Evolutionary conservation across 2,888 invertebrate genomes (phyloP).

Genomic region (Troides oblongomaculatus): DNA sequence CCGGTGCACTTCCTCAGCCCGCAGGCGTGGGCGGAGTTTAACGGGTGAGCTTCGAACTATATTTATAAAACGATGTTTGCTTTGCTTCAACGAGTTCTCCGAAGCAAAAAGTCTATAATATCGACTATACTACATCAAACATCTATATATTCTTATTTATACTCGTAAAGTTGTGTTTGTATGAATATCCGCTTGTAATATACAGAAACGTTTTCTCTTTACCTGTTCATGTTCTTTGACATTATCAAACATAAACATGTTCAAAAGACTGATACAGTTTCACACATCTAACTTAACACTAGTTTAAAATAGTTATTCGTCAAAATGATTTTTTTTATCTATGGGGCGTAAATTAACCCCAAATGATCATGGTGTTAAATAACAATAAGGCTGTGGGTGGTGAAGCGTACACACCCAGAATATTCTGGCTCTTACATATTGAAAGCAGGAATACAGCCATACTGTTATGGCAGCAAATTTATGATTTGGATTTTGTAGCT

Average conservation of each 20-base stretch:
- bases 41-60: constrained; percentile 49
- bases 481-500: no score
- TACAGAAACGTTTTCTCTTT: not conserved
- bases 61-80: constrained; percentile 8
- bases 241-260: not conserved
- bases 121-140: not conserved
- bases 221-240: not conserved
- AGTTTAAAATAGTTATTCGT: no score
- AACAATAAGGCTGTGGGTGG: no score
- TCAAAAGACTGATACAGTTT: no score
- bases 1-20: constrained; percentile 66
- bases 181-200: not conserved
- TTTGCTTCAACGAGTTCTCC: constrained; percentile 10
- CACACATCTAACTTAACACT: no score
- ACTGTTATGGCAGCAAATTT: no score
- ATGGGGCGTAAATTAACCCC: no score
- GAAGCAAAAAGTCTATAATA: constrained; percentile 4
- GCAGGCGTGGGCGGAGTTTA: constrained; percentile 68
- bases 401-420: no score
- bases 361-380: no score
- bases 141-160: not conserved
- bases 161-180: not conserved
- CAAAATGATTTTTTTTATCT: no score
- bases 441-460: no score
- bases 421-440: no score